Percentiles rank a stretch among this genome's conserved stretches.
phyloP scores from a whole-genome alignment of 2,113 vertebrate genomes.

The Macaca mulatta region DNA sequence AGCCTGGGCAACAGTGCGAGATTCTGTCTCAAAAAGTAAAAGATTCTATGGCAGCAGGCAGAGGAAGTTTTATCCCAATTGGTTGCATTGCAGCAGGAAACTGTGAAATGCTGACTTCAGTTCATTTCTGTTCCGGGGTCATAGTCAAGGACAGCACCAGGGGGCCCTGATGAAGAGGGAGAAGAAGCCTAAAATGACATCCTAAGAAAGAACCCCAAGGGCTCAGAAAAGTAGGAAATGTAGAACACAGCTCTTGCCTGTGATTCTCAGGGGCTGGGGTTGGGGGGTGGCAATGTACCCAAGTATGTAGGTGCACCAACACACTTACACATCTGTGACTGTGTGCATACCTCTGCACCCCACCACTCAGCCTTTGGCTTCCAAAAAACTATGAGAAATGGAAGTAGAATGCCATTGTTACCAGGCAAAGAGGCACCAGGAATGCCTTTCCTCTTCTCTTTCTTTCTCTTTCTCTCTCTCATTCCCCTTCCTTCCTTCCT shows the following conservation, averaged over 20 bases:
- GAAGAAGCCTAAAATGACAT: neutral
- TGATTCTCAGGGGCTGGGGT: neutral
- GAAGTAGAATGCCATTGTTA: neutral
- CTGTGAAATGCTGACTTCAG: slow-evolving; percentile 2
- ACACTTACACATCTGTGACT: neutral
- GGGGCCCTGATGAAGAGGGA: neutral
- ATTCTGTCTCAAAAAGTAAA: too few relatives aligned
- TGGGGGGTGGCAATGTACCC: neutral
- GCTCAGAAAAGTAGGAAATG: neutral
- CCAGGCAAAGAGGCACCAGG: neutral
- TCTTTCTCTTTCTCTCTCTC: neutral
- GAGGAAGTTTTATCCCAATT: neutral
- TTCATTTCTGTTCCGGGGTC: slow-evolving; percentile 52
- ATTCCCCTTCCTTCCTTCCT: neutral
- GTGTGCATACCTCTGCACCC: neutral
- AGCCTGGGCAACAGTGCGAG: too few relatives aligned
- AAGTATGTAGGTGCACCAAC: neutral
- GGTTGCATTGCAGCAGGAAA: neutral
- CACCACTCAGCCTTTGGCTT: neutral
- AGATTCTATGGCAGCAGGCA: neutral
- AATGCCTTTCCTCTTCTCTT: neutral
- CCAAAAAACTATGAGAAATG: neutral
- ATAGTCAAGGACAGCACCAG: neutral
- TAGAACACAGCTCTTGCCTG: neutral
- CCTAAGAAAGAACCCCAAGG: neutral